Evolutionary conservation across 1,140 invertebrate species (phyloP).

Genomic region (Trypoxylus dichotomus): DNA sequence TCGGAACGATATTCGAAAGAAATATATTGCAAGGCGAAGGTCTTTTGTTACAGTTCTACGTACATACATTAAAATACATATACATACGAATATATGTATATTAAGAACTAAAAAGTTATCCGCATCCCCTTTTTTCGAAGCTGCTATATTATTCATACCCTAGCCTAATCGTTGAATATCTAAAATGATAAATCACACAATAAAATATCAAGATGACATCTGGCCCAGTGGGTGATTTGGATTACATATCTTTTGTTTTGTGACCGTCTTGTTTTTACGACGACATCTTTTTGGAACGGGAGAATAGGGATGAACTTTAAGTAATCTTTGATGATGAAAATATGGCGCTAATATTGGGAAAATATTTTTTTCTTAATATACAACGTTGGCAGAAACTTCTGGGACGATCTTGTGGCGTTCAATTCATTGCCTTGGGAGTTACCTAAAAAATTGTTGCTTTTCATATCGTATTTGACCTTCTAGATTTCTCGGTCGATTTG

Average conservation of each 20-base stretch:
- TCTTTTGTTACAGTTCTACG: not conserved
- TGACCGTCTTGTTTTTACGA: not conserved
- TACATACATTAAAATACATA: not conserved
- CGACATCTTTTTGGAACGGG: not conserved
- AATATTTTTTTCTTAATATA: not conserved
- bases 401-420: too few relatives aligned
- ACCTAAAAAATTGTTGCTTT: too few relatives aligned
- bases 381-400: too few relatives aligned
- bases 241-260: slow-evolving; percentile 4
- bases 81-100: not conserved
- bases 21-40: not conserved
- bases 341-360: not conserved
- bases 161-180: slow-evolving; percentile 4
- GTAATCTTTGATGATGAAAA: not conserved
- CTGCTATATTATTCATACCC: slow-evolving; percentile 6
- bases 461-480: too few relatives aligned
- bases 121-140: not conserved
- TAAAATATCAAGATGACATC: slow-evolving; percentile 12
- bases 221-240: slow-evolving; percentile 7
- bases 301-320: not conserved
- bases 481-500: too few relatives aligned
- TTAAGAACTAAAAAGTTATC: not conserved
- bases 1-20: not conserved
- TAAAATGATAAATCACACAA: slow-evolving; percentile 21
- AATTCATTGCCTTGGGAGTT: too few relatives aligned